Percentiles rank a stretch among this genome's conserved stretches.
Conservation (phyloP, 2,888 invertebrate species). For the Eumerus sabulonum region DNA sequence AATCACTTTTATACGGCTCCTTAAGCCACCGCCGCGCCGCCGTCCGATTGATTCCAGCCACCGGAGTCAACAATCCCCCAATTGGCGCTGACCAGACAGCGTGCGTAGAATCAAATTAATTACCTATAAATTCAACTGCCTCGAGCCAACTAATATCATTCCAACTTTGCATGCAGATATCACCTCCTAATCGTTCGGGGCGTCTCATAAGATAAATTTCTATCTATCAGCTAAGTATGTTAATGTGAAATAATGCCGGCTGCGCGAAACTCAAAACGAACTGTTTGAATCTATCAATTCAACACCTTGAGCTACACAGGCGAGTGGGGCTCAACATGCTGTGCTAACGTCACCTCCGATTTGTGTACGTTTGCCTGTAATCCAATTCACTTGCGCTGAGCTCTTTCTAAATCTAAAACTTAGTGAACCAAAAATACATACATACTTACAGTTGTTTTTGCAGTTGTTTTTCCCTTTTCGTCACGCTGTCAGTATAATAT, state of each 20-base stretch:
- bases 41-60: neutral
- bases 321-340: conserved; percentile 4
- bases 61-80: neutral
- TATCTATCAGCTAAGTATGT: conserved; percentile 68
- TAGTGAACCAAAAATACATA: conserved; percentile 28
- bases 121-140: conserved; percentile 63
- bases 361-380: neutral
- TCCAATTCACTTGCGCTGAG: conserved; percentile 41
- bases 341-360: conserved; percentile 5
- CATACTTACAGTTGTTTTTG: conserved; percentile 37
- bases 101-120: conserved; percentile 62
- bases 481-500: conserved; percentile 6
- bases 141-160: conserved; percentile 50
- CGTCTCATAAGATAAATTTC: conserved; percentile 66
- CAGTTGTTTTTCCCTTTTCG: conserved; percentile 12
- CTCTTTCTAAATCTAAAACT: conserved; percentile 47
- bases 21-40: too few relatives aligned
- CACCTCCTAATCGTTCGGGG: conserved; percentile 62
- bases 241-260: conserved; percentile 61
- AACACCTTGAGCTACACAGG: conserved; percentile 68
- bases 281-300: conserved; percentile 69
- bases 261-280: conserved; percentile 50
- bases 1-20: too few relatives aligned
- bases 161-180: conserved; percentile 63
- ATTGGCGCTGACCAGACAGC: conserved; percentile 10